These are phyloP conservation scores for Dendrolimus houi DNA, from an alignment of 2,888 invertebrate species.

Conservation along the genomic window DNA sequence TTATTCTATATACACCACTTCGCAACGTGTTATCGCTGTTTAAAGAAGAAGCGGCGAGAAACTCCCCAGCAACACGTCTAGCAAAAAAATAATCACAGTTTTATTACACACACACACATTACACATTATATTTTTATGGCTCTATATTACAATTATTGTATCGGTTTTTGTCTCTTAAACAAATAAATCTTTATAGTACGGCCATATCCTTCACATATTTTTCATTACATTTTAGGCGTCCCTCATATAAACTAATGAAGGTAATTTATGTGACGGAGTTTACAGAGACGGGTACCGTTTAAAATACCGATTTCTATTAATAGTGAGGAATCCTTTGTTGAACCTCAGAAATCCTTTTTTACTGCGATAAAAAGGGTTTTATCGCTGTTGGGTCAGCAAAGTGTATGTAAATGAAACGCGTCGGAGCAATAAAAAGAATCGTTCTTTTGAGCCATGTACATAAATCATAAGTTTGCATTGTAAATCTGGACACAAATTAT, in stretches of 20 bases:
- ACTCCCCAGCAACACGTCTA: no score
- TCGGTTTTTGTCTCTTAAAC: no score
- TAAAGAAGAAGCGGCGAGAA: no score
- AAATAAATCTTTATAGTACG: no score
- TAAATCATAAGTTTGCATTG: constrained; percentile 26
- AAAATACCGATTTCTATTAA: constrained; percentile 38
- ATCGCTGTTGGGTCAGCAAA: constrained; percentile 67
- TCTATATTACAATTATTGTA: no score
- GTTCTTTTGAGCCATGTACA: constrained; percentile 40
- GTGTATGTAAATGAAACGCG: constrained; percentile 65
- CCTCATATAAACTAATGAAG: constrained; percentile 14
- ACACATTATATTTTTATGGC: no score
- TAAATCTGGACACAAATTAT: constrained; percentile 9
- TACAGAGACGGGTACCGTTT: constrained; percentile 17
- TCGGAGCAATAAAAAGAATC: constrained; percentile 49
- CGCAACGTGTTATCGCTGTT: no score
- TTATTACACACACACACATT: no score
- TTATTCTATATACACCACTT: no score
- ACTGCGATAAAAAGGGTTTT: constrained; percentile 63
- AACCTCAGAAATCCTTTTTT: constrained; percentile 57
- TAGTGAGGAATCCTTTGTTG: constrained; percentile 44
- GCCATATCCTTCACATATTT: no score
- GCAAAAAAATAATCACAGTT: no score
- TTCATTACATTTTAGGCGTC: no score
- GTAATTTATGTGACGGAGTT: constrained; percentile 25